Conservation (phyloP, 92 coral and sea anemone species). For the Desmophyllum pertusum region DNA sequence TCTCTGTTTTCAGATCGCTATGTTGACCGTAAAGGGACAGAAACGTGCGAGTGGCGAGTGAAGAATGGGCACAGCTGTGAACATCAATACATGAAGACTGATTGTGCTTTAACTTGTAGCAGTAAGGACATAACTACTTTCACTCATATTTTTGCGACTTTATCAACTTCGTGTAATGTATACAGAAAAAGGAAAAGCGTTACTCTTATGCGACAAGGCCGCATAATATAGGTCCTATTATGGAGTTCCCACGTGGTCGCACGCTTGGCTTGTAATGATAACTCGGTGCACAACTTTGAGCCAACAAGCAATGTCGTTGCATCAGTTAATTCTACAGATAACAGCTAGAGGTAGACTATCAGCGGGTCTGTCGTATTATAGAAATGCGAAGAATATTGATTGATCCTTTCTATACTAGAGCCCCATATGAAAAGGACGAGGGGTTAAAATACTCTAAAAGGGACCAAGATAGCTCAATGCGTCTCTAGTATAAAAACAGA, state of each 20-base stretch:
- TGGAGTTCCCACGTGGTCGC: background rate
- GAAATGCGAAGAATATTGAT: no score
- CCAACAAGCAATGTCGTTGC: background rate
- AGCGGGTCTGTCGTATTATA: background rate
- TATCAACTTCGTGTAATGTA: background rate
- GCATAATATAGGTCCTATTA: background rate
- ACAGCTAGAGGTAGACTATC: background rate
- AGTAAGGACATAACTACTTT: background rate
- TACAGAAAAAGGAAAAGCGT: background rate
- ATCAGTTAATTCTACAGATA: background rate
- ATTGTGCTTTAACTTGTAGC: background rate
- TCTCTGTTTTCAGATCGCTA: conserved; percentile 3
- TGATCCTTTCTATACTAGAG: background rate
- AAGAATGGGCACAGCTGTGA: background rate
- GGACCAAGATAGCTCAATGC: no score
- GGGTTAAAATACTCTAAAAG: no score
- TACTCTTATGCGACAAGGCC: background rate
- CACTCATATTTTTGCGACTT: background rate
- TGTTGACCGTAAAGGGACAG: conserved; percentile 1
- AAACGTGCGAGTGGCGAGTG: background rate
- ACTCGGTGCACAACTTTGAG: background rate
- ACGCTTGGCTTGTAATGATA: background rate
- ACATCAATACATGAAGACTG: background rate
- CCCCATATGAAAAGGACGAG: no score
- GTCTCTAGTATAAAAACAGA: no score